These are phyloP conservation scores for Automeris io DNA, from an alignment of 2,888 invertebrate genomes.

Conservation along the genomic window DNA sequence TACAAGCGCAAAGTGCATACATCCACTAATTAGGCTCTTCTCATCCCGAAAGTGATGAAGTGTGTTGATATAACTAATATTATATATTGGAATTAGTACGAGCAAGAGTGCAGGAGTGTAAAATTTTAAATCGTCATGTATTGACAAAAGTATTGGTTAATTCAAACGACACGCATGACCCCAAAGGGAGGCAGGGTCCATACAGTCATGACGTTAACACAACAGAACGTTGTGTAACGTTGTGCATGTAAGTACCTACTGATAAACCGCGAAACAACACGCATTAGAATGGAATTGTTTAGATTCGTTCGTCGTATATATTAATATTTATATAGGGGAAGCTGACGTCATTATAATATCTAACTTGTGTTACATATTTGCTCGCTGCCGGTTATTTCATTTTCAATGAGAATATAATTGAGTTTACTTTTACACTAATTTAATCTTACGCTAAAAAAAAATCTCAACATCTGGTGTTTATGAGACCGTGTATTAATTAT, in stretches of 20 bases:
- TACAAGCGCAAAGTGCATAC: too few species aligned
- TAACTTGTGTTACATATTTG: slow-evolving; percentile 1
- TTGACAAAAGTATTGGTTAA: slow-evolving; percentile 23
- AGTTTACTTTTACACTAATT: too few species aligned
- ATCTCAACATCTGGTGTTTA: too few species aligned
- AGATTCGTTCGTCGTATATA: slow-evolving; percentile 18
- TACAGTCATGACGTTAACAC: slow-evolving; percentile 22
- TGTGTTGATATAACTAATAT: too few species aligned
- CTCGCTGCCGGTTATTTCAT: background rate
- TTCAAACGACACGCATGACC: slow-evolving; percentile 49
- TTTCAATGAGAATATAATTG: background rate
- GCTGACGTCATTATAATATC: slow-evolving; percentile 21
- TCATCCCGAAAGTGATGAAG: too few species aligned
- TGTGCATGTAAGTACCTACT: slow-evolving; percentile 24
- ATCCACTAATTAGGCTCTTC: too few species aligned
- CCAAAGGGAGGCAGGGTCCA: slow-evolving; percentile 41
- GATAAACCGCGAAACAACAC: slow-evolving; percentile 39
- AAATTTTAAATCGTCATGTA: slow-evolving; percentile 3
- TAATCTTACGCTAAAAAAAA: too few species aligned
- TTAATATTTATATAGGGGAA: slow-evolving; percentile 25
- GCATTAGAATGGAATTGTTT: slow-evolving; percentile 40
- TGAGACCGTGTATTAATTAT: too few species aligned
- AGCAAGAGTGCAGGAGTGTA: background rate
- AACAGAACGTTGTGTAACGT: slow-evolving; percentile 6
- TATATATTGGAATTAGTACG: too few species aligned